Evolutionary conservation across 2,888 invertebrate genomes (phyloP), one percentile per base, ranked within the genome.

Genomic region (Agriotes lineatus): DNA sequence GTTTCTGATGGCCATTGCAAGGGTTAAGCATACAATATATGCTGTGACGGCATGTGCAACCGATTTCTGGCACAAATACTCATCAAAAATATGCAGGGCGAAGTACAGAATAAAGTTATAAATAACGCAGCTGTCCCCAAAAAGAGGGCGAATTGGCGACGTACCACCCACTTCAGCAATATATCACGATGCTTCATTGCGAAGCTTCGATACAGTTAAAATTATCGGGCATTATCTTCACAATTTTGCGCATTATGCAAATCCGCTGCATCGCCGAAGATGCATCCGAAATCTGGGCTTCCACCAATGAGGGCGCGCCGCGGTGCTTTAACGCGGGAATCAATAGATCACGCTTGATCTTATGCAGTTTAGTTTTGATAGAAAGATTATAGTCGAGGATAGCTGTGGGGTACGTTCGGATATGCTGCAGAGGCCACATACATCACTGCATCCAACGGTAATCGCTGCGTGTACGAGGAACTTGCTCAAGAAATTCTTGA

Each of bases 331-430:
- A 67, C 58, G 62, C 54, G 50, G 60, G 67, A 77, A 78, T 78
- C 79, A 77, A 80, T 81, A 81, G 80, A 81, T 80, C 81, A 81
- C 79, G 77, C 72, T 77, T 70, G 76, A 77, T 76, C 74, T 73
- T 73, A 74, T 77, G 77, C 76, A 78, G 73, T 78, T 79, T 75
- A 72, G 75, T 79, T 80, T 80, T 80, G 80, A 81, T 80, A 79
- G 80, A 80, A 81, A 80, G 80, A 80, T 81, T 80, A 80, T 78
- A 75, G 74, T 68, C 68, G 68, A 67, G 44, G 35, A 69, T 65
- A 9, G 63, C 67, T 58, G 22, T 50, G 37, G 65, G 71, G 59
- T 67, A 63, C 54, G 33, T 69, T 65, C 60, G 35, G 69, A 63
- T 61, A 67, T 67, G 63, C 67, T 65, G 65, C 65, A 71, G 60